Conservation (phyloP, 2,797 vertebrate species). For the Anomalospiza imberbis region DNA sequence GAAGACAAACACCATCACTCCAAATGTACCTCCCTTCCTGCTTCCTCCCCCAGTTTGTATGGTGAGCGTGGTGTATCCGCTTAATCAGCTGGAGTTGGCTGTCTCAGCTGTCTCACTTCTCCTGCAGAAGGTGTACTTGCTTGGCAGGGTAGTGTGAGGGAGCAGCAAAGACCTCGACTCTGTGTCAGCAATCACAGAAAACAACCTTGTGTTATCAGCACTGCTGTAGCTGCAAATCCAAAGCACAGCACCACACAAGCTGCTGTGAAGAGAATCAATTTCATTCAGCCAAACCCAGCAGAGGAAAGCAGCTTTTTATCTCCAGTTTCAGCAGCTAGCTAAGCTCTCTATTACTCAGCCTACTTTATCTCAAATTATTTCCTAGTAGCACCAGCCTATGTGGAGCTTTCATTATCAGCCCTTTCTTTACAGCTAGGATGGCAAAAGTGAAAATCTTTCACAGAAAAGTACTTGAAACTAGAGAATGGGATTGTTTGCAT, state of each 20-base stretch:
- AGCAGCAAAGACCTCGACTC: not conserved
- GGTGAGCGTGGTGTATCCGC: not conserved
- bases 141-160: not conserved
- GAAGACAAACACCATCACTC: accelerated
- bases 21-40: accelerated
- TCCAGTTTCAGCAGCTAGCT: not conserved
- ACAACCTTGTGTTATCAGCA: not conserved
- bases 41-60: not conserved
- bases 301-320: not conserved
- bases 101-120: not conserved
- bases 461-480: not conserved
- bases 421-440: not conserved
- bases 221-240: not conserved
- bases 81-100: not conserved
- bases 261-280: not conserved
- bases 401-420: not conserved
- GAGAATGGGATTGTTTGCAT: not conserved
- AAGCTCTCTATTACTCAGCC: not conserved
- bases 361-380: not conserved
- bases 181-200: not conserved
- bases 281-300: not conserved
- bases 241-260: not conserved
- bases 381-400: not conserved
- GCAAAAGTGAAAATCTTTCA: not conserved
- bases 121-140: not conserved